Conservation (phyloP, 2,888 invertebrate species). For the Drosophila melanosoma region DNA sequence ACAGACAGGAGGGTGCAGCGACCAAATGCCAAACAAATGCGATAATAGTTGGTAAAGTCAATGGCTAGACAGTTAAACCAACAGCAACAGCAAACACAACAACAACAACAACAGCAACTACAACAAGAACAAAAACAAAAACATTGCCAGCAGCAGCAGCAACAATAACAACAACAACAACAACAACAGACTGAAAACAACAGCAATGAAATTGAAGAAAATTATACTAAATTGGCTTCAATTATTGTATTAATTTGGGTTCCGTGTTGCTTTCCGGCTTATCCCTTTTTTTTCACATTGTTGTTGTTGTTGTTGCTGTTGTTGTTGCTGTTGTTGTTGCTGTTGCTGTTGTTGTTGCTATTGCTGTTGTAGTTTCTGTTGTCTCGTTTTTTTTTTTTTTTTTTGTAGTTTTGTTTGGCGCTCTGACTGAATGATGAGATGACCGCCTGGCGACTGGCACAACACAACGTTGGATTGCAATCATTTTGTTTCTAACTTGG, state of each 20-base stretch:
- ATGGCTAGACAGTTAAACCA: slow-evolving; percentile 70
- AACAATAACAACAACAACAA: slow-evolving; percentile 14
- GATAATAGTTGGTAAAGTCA: slow-evolving; percentile 77
- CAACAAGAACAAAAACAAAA: slow-evolving; percentile 16
- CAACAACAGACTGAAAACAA: slow-evolving; percentile 50
- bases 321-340: not conserved
- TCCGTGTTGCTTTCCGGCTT: slow-evolving; percentile 83
- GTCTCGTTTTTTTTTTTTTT: slow-evolving; percentile 39
- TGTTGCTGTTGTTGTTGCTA: slow-evolving; percentile 29
- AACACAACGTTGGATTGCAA: slow-evolving; percentile 44
- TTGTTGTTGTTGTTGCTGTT: slow-evolving; percentile 32
- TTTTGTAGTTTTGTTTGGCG: slow-evolving; percentile 26
- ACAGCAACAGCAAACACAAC: slow-evolving; percentile 37
- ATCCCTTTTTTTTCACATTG: slow-evolving; percentile 74
- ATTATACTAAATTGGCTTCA: slow-evolving; percentile 85
- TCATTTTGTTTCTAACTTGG: slow-evolving; percentile 75
- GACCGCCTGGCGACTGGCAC: slow-evolving; percentile 48
- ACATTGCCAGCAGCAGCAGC: slow-evolving; percentile 9
- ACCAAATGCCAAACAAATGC: slow-evolving; percentile 77
- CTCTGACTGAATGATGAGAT: slow-evolving; percentile 26
- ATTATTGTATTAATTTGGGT: slow-evolving; percentile 85
- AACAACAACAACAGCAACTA: slow-evolving; percentile 25
- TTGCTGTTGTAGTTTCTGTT: slow-evolving; percentile 17
- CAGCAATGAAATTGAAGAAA: slow-evolving; percentile 80
- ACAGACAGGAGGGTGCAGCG: slow-evolving; percentile 39